Conservation (phyloP, 2,888 invertebrate species). For the Orthonevra nobilis region DNA sequence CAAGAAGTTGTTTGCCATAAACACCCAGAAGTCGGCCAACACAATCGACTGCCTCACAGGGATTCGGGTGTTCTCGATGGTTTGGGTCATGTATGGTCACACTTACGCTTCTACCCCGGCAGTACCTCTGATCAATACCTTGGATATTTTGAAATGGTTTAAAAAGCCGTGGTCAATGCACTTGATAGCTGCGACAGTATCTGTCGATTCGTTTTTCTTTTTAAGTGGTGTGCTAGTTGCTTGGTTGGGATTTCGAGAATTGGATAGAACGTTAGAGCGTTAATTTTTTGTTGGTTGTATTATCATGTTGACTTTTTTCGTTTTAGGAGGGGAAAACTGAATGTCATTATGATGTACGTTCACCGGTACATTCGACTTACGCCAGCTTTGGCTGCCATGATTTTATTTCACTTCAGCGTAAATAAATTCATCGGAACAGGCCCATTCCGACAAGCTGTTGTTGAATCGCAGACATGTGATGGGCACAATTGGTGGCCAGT, state of each 20-base stretch:
- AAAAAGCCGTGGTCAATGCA: conserved; percentile 47
- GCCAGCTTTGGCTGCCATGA: conserved; percentile 80
- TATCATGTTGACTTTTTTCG: no score
- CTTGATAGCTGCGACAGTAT: conserved; percentile 78
- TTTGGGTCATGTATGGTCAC: conserved; percentile 3
- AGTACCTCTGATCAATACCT: conserved; percentile 28
- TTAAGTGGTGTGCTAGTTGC: conserved; percentile 82
- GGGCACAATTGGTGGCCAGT: no score
- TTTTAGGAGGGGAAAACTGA: conserved; percentile 71
- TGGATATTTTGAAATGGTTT: no score
- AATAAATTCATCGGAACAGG: conserved; percentile 79
- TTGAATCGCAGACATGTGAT: no score
- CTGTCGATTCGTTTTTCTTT: conserved; percentile 83
- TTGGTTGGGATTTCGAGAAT: conserved; percentile 60
- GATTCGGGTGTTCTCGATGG: conserved; percentile 14
- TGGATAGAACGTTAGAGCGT: conserved; percentile 56
- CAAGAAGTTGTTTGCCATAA: conserved; percentile 16
- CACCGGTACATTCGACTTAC: conserved; percentile 80
- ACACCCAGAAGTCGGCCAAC: background rate
- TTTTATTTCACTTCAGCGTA: conserved; percentile 80
- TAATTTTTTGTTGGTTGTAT: no score
- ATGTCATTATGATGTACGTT: conserved; percentile 74
- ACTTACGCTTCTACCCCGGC: background rate
- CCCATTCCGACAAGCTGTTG: conserved; percentile 73
- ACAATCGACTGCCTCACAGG: conserved; percentile 11